Evolutionary conservation across 2,888 invertebrate species (phyloP).

Genomic region (Anodontia alba): DNA sequence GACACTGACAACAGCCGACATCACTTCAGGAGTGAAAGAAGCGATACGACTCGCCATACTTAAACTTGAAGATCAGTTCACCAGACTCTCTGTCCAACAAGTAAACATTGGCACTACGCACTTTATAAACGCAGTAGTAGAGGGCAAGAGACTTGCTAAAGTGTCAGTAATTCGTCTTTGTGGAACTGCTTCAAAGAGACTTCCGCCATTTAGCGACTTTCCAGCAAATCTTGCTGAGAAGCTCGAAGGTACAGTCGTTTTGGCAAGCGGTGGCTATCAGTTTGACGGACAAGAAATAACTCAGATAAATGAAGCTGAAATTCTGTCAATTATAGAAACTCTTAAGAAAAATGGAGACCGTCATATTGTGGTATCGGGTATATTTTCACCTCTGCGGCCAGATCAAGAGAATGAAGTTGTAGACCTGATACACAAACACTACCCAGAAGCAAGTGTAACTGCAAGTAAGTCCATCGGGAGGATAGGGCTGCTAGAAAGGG

Average conservation of each 20-base stretch:
- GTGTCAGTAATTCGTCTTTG: conserved; percentile 81
- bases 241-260: conserved; percentile 62
- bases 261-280: conserved; percentile 78
- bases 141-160: conserved; percentile 72
- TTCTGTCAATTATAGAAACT: conserved; percentile 60
- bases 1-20: conserved; percentile 77
- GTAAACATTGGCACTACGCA: conserved; percentile 83
- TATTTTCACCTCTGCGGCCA: conserved; percentile 77
- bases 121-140: conserved; percentile 82
- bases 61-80: conserved; percentile 36
- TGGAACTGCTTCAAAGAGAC: conserved; percentile 73
- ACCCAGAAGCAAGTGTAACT: conserved; percentile 76
- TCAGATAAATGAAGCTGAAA: conserved; percentile 67
- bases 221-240: conserved; percentile 66
- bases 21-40: conserved; percentile 72
- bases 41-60: conserved; percentile 57
- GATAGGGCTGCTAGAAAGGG: conserved; percentile 80
- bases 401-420: conserved; percentile 74
- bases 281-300: conserved; percentile 78
- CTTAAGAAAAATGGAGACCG: conserved; percentile 61
- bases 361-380: conserved; percentile 77
- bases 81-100: conserved; percentile 58
- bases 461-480: conserved; percentile 78
- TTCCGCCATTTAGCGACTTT: conserved; percentile 80
- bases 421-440: conserved; percentile 59